Conservation (phyloP, 2,888 invertebrate species). For the Sarcophaga carnaria region DNA sequence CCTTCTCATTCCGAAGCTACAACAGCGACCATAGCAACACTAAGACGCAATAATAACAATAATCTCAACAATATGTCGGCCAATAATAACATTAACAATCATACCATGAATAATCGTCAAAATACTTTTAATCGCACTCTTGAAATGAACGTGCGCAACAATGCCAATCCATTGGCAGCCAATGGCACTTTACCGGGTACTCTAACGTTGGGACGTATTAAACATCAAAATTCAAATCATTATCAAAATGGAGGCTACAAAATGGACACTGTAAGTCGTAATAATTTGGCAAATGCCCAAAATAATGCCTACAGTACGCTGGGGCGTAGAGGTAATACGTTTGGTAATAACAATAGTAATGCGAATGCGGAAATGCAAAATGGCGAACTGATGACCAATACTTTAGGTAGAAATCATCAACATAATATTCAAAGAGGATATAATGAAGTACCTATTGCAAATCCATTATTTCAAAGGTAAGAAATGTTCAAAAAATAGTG, state of each 20-base stretch:
- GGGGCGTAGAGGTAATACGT: constrained; percentile 80
- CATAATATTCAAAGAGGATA: constrained; percentile 80
- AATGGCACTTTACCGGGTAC: constrained; percentile 79
- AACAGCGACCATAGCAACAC: constrained; percentile 88
- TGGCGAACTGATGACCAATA: constrained; percentile 79
- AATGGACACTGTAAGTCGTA: constrained; percentile 79
- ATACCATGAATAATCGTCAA: constrained; percentile 79
- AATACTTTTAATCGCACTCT: constrained; percentile 81
- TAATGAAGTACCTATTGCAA: constrained; percentile 85
- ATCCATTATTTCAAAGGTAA: constrained; percentile 86
- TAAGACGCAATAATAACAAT: constrained; percentile 83
- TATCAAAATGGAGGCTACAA: constrained; percentile 81
- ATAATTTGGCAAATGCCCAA: constrained; percentile 79
- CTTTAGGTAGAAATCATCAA: constrained; percentile 79
- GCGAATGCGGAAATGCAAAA: constrained; percentile 73
- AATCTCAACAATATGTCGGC: constrained; percentile 87
- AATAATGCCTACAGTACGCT: constrained; percentile 81
- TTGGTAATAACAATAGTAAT: constrained; percentile 76
- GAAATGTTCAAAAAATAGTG: background rate
- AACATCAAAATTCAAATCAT: constrained; percentile 80
- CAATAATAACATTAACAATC: constrained; percentile 81
- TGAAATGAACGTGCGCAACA: constrained; percentile 81
- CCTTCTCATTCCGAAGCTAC: constrained; percentile 92
- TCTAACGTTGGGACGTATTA: constrained; percentile 80
- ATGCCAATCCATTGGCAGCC: constrained; percentile 80